Base-by-base conservation (phyloP, 2,113 vertebrate genomes). In the Zosterops japonicus region DNA sequence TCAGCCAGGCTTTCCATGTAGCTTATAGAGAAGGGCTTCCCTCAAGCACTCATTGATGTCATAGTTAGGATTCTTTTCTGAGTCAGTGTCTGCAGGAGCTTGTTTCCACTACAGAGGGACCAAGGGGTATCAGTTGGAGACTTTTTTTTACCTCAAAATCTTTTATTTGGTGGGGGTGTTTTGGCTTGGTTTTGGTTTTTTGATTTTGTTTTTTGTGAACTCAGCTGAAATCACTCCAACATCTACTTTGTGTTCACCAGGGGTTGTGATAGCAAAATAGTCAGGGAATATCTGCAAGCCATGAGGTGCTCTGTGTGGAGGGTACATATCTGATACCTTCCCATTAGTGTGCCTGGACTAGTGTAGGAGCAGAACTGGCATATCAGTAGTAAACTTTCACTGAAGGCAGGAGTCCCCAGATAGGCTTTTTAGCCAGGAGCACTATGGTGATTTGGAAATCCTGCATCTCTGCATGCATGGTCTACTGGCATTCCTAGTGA, bases 161-260 rank as follows among this genome's bases (percentile, higher is more conserved):
- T 19, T 64, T 29, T 53, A 7, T 33, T 52, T 9, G 10, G 18
- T 36, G 49, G 5, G 12, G 3, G 5, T n/a, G 8, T 67, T 76
- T 35, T 33, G 36, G 6, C 59, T 35, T 31, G 25, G 10, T 13
- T 65, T 39, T 33, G n/a, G 2, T 36, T 47, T 85, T 74, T 63
- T 53, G 6, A 8, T 18, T 53, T 64, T 55, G 15, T 16, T 41
- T 75, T 35, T 41, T 44, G 7, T 46, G 36, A 71, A 39, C 33
- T 53, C 15, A 41, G 19, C 19, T 79, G 55, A 74, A 79, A 53
- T 69, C 21, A 44, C 31, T 53, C 11, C 11, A 19, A 8, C 12
- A 11, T n/a, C 0, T 0, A 16, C 7, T 8, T 18, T 50, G 18
- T 55, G 25, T 57, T 56, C 39, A 15, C 12, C 13, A 31, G 18